These are phyloP conservation scores for Oscheius sp. DNA, from an alignment of 2,888 invertebrate species.

Conservation along the genomic window DNA sequence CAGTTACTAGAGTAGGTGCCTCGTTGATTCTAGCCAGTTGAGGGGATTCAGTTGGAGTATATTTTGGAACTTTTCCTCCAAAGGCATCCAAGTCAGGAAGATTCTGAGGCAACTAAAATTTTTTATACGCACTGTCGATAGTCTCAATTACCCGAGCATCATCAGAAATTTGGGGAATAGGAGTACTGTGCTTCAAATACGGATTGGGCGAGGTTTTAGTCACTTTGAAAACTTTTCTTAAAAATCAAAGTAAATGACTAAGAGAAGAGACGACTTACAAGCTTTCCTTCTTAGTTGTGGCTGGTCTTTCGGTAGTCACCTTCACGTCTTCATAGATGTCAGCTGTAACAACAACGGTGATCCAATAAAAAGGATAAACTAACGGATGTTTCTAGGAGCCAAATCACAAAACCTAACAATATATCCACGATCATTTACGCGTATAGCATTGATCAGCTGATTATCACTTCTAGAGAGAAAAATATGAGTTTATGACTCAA, in stretches of 20 bases:
- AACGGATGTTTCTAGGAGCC: conserved; percentile 65
- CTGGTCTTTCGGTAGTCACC: conserved; percentile 21
- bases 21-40: conserved; percentile 1
- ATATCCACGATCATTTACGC: conserved; percentile 60
- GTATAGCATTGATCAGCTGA: conserved; percentile 68
- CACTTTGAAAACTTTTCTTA: conserved; percentile 3
- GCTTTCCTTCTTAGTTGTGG: conserved; percentile 19
- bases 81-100: conserved; percentile 24
- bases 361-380: neutral
- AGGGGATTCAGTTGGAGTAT: conserved; percentile 25
- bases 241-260: neutral
- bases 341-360: conserved; percentile 25
- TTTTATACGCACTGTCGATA: neutral
- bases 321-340: conserved; percentile 35
- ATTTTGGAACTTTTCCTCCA: conserved; percentile 28
- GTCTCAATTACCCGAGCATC: neutral
- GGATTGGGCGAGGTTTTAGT: conserved; percentile 19
- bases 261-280: neutral
- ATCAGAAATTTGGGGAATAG: neutral
- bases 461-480: conserved; percentile 58
- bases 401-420: conserved; percentile 71
- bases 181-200: neutral
- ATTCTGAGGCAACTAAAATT: neutral
- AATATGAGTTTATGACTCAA: neutral
- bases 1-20: neutral